These are phyloP conservation scores for Cheilosia scutellata DNA, from an alignment of 2,888 invertebrate species.

Conservation along the genomic window DNA sequence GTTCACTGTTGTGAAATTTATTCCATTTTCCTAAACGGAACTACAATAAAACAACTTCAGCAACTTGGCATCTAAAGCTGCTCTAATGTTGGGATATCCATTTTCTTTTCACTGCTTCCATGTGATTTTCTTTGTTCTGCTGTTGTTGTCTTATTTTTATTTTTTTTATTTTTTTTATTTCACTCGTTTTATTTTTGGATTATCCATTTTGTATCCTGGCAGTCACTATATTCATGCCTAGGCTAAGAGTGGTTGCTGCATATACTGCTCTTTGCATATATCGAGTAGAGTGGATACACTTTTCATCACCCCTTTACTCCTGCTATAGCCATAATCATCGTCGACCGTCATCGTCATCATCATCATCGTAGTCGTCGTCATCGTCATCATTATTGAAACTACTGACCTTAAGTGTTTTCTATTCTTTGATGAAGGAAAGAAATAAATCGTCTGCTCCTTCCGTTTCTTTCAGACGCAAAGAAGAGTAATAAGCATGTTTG, in stretches of 20 bases:
- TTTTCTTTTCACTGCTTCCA: constrained; percentile 39
- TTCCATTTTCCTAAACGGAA: constrained; percentile 63
- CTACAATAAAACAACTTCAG: constrained; percentile 67
- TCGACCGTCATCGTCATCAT: constrained; percentile 29
- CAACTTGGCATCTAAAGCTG: constrained; percentile 65
- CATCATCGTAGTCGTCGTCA: constrained; percentile 23
- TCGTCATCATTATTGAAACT: constrained; percentile 48
- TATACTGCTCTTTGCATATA: constrained; percentile 31
- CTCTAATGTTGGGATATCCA: constrained; percentile 64
- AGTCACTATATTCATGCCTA: constrained; percentile 42
- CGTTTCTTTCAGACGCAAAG: constrained; percentile 18
- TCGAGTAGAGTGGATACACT: constrained; percentile 13
- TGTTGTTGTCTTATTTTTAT: neutral
- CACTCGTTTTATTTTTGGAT: constrained; percentile 26
- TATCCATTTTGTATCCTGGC: constrained; percentile 56
- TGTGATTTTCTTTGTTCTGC: constrained; percentile 19
- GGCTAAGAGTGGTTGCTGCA: constrained; percentile 1
- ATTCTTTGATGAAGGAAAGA: constrained; percentile 53
- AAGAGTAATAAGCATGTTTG: constrained; percentile 13
- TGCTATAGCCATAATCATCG: constrained; percentile 26
- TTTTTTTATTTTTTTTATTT: neutral
- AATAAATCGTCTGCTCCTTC: constrained; percentile 53
- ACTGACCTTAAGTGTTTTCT: constrained; percentile 60
- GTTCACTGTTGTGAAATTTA: constrained; percentile 59
- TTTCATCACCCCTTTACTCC: constrained; percentile 3